These are phyloP conservation scores for Toxostoma redivivum DNA, from an alignment of 2,113 vertebrate genomes.

Conservation along the genomic window DNA sequence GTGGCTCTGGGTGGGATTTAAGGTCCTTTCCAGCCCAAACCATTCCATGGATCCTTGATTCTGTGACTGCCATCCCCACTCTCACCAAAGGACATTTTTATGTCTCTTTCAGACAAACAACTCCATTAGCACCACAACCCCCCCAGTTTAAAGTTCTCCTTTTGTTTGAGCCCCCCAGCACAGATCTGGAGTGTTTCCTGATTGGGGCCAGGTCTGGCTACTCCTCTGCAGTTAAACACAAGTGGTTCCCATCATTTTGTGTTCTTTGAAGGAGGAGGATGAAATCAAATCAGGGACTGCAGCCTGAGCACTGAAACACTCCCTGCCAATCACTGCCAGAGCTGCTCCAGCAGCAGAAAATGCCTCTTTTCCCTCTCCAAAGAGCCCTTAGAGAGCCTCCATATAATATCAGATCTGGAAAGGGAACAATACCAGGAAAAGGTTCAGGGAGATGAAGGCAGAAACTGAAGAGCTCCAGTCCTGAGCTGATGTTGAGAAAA, in stretches of 20 bases:
- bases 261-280: constrained; percentile 2
- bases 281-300: constrained; percentile 8
- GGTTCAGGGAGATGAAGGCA: not conserved
- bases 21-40: not conserved
- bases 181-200: not conserved
- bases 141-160: not conserved
- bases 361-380: not conserved
- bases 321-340: not conserved
- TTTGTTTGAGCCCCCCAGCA: not conserved
- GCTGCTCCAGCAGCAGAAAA: not conserved
- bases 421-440: not conserved
- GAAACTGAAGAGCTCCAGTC: not conserved
- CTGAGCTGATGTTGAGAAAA: not conserved
- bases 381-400: not conserved
- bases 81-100: not conserved
- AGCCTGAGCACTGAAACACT: not conserved
- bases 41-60: not conserved
- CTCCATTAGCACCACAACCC: not conserved
- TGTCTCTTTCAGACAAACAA: not conserved
- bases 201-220: not conserved
- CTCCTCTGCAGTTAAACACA: not conserved
- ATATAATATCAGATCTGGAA: not conserved
- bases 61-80: not conserved
- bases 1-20: rapidly evolving
- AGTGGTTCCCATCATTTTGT: constrained; percentile 26